phyloP scores from a whole-genome alignment of 1,140 invertebrate species.

The Oreohelix idahoensis region DNA sequence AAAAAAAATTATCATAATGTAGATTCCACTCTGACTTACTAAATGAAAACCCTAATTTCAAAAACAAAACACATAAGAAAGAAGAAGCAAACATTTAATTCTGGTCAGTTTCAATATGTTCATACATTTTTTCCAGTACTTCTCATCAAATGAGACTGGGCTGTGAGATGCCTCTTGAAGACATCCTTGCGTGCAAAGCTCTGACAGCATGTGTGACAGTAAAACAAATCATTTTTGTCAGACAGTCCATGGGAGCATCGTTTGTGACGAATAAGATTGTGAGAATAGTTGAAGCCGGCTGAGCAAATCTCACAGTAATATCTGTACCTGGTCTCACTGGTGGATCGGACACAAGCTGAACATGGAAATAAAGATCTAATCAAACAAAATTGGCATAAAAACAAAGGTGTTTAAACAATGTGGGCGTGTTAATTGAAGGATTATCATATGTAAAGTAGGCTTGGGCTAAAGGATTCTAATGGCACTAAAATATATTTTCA shows the following conservation, averaged over 20 bases:
- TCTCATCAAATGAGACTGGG: background rate
- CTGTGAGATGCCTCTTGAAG: slow-evolving; percentile 1
- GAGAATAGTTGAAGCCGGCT: slow-evolving; percentile 21
- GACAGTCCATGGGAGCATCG: slow-evolving; percentile 18
- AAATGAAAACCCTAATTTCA: background rate
- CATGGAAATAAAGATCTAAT: background rate
- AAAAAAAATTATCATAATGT: too few relatives aligned
- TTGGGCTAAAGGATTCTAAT: too few relatives aligned
- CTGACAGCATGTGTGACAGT: slow-evolving; percentile 11
- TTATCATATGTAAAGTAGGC: too few relatives aligned
- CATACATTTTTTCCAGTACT: background rate
- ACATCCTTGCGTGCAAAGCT: slow-evolving; percentile 16
- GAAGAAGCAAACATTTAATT: too few relatives aligned
- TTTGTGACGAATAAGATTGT: slow-evolving; percentile 13
- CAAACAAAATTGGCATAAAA: too few relatives aligned
- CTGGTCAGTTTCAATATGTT: background rate
- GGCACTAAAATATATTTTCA: too few relatives aligned
- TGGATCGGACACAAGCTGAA: background rate
- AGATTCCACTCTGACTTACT: too few relatives aligned
- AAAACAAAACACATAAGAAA: background rate
- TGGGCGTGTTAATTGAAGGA: too few relatives aligned
- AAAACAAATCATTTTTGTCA: slow-evolving; percentile 16
- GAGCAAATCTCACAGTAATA: slow-evolving; percentile 25
- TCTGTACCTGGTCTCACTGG: background rate
- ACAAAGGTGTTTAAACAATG: too few relatives aligned